These are phyloP conservation scores for Nebria ingens DNA, from an alignment of 1,140 invertebrate genomes.

Conservation along the genomic window DNA sequence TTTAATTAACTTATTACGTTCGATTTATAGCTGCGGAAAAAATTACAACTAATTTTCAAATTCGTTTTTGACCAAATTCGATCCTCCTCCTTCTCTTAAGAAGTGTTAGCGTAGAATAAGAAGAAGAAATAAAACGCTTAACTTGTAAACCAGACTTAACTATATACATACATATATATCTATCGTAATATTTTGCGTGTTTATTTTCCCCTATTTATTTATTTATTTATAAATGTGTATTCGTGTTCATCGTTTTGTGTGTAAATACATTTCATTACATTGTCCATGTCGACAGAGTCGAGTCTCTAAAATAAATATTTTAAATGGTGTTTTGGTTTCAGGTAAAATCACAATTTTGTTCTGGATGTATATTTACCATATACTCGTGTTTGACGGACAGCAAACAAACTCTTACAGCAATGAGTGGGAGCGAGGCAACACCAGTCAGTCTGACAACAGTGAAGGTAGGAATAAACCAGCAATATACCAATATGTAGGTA, in stretches of 20 bases:
- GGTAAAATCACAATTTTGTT: background rate
- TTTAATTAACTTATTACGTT: no score
- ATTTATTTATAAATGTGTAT: background rate
- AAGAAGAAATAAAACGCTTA: no score
- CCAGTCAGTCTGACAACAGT: background rate
- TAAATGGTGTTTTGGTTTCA: background rate
- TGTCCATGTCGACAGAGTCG: background rate
- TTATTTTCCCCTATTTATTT: background rate
- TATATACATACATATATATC: no score
- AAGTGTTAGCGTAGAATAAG: no score
- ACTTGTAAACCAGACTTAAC: no score
- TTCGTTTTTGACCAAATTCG: no score
- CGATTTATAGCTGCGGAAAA: no score
- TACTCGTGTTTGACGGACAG: constrained; percentile 1
- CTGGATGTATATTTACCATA: background rate
- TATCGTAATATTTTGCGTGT: background rate
- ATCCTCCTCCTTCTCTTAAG: no score
- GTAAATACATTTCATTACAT: no score
- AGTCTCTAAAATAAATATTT: constrained; percentile 1
- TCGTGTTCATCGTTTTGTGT: background rate
- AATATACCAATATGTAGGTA: no score
- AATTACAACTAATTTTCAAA: no score
- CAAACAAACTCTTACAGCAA: background rate
- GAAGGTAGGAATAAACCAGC: background rate
- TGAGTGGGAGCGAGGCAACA: no score